phyloP scores from a whole-genome alignment of 2,113 vertebrate genomes.

The Barnardius zonarius region DNA sequence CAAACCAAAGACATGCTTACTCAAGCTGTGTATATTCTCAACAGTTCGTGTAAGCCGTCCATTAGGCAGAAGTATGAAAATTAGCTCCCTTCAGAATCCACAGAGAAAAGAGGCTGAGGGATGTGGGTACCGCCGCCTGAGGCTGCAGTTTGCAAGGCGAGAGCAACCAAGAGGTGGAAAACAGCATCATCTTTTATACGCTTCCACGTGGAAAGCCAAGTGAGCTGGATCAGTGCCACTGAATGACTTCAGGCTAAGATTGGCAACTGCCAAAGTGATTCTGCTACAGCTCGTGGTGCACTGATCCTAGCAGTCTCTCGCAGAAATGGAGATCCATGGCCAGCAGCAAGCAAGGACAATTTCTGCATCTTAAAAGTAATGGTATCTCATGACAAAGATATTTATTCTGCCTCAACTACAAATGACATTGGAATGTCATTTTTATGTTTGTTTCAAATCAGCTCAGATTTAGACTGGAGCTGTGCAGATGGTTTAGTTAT shows the following conservation, averaged over 20 bases:
- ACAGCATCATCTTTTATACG: background rate
- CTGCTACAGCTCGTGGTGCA: background rate
- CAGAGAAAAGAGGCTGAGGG: background rate
- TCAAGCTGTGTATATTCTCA: constrained; percentile 30
- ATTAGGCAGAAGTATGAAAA: constrained; percentile 38
- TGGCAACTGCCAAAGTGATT: background rate
- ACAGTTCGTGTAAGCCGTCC: constrained; percentile 16
- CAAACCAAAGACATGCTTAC: background rate
- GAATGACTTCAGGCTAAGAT: constrained; percentile 24
- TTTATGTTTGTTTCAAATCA: background rate
- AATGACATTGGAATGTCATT: background rate
- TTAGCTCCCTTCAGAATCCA: constrained; percentile 12
- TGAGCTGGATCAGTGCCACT: background rate
- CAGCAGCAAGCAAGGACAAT: background rate
- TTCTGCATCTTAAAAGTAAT: background rate
- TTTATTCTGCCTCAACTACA: background rate
- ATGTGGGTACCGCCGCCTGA: background rate
- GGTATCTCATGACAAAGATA: background rate
- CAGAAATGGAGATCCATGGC: background rate
- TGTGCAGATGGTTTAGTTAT: background rate
- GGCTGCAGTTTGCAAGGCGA: constrained; percentile 10
- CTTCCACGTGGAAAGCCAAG: background rate
- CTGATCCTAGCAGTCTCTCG: background rate
- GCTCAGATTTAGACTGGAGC: background rate
- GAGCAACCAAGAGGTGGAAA: background rate